A percentile compares a stretch with the other conserved stretches of the same genome.
These are phyloP conservation scores for Morpho helenor DNA, from an alignment of 2,888 invertebrate species.

Conservation along the genomic window DNA sequence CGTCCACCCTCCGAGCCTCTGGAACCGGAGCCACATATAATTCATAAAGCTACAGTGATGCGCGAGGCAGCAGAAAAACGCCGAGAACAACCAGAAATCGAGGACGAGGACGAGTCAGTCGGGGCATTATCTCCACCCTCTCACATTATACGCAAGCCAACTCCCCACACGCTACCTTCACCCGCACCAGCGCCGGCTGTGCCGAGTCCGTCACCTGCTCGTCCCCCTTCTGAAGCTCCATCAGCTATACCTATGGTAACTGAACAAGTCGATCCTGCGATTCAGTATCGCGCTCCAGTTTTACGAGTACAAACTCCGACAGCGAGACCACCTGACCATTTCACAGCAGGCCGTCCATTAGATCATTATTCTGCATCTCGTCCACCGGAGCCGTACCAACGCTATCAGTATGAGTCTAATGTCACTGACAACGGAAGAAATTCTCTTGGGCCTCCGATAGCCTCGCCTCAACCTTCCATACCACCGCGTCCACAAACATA, in stretches of 20 bases:
- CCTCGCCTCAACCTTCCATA: conserved; percentile 57
- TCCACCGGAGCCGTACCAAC: conserved; percentile 57
- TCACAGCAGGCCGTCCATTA: conserved; percentile 55
- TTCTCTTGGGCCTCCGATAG: conserved; percentile 46
- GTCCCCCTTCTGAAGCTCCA: conserved; percentile 50
- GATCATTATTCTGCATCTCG: conserved; percentile 63
- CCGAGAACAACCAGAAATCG: conserved; percentile 63
- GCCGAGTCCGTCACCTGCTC: conserved; percentile 39
- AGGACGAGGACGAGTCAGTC: conserved; percentile 62
- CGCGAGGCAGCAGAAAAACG: conserved; percentile 72
- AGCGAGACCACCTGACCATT: conserved; percentile 57
- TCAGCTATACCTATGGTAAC: conserved; percentile 42
- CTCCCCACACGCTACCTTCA: conserved; percentile 51
- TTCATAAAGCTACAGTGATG: conserved; percentile 76
- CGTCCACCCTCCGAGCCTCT: conserved; percentile 70
- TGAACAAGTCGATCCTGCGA: conserved; percentile 45
- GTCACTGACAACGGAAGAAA: conserved; percentile 49
- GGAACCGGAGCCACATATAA: conserved; percentile 76
- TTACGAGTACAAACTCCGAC: conserved; percentile 61
- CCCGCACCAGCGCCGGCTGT: conserved; percentile 60
- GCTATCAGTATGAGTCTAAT: conserved; percentile 59
- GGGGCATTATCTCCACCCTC: conserved; percentile 70
- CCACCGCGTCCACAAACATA: conserved; percentile 64
- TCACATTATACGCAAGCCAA: conserved; percentile 71
- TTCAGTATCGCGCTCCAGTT: conserved; percentile 47